Evolutionary conservation across 2,797 vertebrate genomes (phyloP).

Genomic region (Falco berigora): DNA sequence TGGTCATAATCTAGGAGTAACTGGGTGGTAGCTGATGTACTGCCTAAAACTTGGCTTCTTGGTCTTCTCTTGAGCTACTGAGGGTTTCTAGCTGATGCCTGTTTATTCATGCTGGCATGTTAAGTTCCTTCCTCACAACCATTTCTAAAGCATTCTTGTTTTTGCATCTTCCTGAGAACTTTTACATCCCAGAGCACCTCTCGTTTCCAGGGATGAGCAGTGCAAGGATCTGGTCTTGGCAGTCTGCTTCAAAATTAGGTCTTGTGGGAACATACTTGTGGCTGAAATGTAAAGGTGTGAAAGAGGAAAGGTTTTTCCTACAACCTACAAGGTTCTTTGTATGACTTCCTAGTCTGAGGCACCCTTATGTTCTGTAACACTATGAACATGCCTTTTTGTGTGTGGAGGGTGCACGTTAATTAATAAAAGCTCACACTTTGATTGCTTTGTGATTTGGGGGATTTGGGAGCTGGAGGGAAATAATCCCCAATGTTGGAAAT

Average conservation of each 20-base stretch:
- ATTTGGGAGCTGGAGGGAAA: background rate
- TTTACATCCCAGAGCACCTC: background rate
- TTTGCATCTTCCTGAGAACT: background rate
- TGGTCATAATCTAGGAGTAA: background rate
- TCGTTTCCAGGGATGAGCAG: background rate
- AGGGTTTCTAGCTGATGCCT: background rate
- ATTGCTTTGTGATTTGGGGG: background rate
- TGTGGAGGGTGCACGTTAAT: background rate
- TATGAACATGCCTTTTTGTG: fast-evolving
- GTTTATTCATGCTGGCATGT: fast-evolving
- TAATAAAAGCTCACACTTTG: background rate
- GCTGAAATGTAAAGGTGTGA: background rate
- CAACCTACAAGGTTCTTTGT: fast-evolving
- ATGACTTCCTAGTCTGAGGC: background rate
- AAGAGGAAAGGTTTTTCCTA: background rate
- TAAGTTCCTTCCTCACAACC: background rate
- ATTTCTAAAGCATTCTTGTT: background rate
- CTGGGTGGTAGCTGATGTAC: fast-evolving
- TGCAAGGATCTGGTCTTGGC: background rate
- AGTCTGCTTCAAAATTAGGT: background rate
- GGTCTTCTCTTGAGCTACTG: background rate
- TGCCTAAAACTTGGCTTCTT: background rate
- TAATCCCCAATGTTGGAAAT: background rate
- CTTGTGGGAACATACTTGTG: background rate
- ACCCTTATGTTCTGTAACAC: background rate